Evolutionary conservation across 1,140 invertebrate species (phyloP).

Genomic region (Dinoponera quadriceps): DNA sequence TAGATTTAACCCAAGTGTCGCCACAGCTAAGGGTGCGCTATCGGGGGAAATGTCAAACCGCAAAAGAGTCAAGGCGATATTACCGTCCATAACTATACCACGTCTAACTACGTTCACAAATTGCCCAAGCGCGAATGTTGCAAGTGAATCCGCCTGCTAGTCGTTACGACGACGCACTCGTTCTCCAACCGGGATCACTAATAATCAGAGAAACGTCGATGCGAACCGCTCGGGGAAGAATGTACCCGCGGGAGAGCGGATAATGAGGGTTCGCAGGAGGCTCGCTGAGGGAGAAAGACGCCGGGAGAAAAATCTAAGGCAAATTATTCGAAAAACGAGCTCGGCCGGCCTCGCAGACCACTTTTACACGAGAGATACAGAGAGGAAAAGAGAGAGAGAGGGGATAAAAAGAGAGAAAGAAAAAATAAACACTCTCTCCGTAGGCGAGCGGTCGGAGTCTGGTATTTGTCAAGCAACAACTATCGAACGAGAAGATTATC

Average conservation of each 20-base stretch:
- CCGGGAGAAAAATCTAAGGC: conserved; percentile 1
- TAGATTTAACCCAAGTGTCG: neutral
- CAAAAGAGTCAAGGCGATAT: neutral
- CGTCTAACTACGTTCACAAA: too few species aligned
- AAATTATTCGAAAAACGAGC: conserved; percentile 40
- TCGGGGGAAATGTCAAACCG: neutral
- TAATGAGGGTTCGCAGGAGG: conserved; percentile 26
- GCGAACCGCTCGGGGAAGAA: conserved; percentile 4
- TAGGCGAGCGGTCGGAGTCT: neutral
- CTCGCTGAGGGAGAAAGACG: neutral
- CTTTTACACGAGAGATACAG: too few species aligned
- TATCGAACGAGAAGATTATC: conserved; percentile 35
- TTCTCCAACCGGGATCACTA: neutral
- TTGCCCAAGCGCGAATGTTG: too few species aligned
- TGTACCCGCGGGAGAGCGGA: neutral
- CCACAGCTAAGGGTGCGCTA: neutral
- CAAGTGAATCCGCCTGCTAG: too few species aligned
- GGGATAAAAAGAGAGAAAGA: too few species aligned
- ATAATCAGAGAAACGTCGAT: neutral
- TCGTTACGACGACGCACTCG: neutral
- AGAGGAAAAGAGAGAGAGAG: too few species aligned
- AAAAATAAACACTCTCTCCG: neutral
- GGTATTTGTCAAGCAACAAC: conserved; percentile 43
- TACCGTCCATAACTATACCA: neutral
- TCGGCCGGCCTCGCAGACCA: neutral